These are phyloP conservation scores for Carterocephalus palaemon DNA, from an alignment of 2,888 invertebrate genomes.

Conservation along the genomic window DNA sequence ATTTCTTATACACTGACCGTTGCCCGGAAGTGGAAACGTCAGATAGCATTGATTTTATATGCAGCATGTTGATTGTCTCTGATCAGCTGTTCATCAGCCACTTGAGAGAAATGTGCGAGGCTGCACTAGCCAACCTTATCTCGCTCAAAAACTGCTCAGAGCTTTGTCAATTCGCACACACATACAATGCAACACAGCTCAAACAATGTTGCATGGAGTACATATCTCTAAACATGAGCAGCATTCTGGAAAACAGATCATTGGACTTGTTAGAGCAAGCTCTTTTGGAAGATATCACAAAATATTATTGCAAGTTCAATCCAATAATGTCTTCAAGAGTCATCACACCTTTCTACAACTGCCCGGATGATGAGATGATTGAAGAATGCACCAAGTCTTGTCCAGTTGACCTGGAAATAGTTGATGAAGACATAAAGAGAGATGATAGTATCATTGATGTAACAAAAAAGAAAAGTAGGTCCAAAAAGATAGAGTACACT, in stretches of 20 bases:
- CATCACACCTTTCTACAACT: constrained; percentile 84
- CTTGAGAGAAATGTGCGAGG: constrained; percentile 85
- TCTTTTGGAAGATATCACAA: constrained; percentile 81
- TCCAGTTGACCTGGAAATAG: constrained; percentile 69
- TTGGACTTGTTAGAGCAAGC: constrained; percentile 82
- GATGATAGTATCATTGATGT: constrained; percentile 60
- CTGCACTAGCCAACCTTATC: constrained; percentile 81
- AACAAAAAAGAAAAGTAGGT: constrained; percentile 62
- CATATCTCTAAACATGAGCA: constrained; percentile 85
- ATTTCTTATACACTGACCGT: constrained; percentile 87
- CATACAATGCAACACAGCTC: constrained; percentile 86
- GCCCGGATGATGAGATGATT: constrained; percentile 79
- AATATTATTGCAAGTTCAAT: constrained; percentile 82
- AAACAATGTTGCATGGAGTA: constrained; percentile 87
- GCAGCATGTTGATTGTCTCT: constrained; percentile 86
- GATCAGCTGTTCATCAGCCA: constrained; percentile 88
- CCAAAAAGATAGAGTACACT: constrained; percentile 67
- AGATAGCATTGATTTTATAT: constrained; percentile 84
- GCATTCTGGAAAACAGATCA: constrained; percentile 83
- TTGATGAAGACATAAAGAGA: constrained; percentile 72
- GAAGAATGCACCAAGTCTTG: constrained; percentile 55
- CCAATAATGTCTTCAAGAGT: constrained; percentile 80
- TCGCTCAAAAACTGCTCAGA: constrained; percentile 87
- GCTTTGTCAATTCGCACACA: constrained; percentile 85
- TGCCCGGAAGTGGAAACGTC: constrained; percentile 78